These are phyloP conservation scores for Drosophila hamatofila DNA, from an alignment of 2,888 invertebrate species.

Conservation along the genomic window DNA sequence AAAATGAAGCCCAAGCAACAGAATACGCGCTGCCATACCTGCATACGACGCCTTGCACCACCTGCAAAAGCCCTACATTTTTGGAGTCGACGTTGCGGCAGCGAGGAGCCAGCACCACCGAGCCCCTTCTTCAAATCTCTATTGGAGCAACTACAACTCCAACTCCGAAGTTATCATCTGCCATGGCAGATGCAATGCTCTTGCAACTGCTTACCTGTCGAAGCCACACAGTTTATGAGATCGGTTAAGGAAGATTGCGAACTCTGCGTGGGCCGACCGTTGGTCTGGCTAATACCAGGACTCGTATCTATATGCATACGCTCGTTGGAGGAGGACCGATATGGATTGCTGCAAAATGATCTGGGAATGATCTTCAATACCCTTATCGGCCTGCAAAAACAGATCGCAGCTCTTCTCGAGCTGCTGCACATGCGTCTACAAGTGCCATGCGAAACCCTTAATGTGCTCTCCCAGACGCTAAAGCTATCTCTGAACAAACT, in stretches of 20 bases:
- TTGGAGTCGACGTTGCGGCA: neutral
- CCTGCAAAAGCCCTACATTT: fast-evolving
- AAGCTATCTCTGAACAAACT: slow-evolving; percentile 1
- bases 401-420: neutral
- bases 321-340: slow-evolving; percentile 13
- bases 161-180: neutral
- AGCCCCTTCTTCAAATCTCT: too few species aligned
- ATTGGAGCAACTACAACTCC: neutral
- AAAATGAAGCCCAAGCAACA: fast-evolving
- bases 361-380: slow-evolving; percentile 10
- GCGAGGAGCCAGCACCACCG: neutral
- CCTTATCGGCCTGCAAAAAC: slow-evolving; percentile 4
- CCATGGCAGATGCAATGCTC: too few species aligned
- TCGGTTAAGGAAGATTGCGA: slow-evolving; percentile 2
- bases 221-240: too few species aligned
- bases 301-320: slow-evolving; percentile 27
- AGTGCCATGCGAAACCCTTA: neutral
- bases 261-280: neutral
- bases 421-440: neutral
- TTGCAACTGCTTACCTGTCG: neutral
- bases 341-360: slow-evolving; percentile 8
- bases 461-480: neutral
- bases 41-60: slow-evolving; percentile 1
- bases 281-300: slow-evolving; percentile 28
- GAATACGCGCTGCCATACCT: too few species aligned